phyloP scores from a whole-genome alignment of 2,113 vertebrate genomes.

The Amazona vittata region DNA sequence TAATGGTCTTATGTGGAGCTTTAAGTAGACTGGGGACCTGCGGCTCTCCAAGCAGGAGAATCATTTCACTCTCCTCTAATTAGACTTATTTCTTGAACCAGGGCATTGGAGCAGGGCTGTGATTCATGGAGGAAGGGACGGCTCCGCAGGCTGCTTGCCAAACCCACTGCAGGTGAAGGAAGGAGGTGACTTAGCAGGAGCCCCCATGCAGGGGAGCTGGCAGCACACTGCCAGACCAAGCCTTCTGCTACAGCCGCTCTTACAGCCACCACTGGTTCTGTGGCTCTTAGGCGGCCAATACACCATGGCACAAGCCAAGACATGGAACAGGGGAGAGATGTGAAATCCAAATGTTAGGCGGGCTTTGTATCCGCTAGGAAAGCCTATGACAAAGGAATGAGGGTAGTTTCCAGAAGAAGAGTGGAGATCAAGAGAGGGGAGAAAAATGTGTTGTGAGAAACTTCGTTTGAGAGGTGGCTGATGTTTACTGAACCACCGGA shows the following conservation, averaged over 20 bases:
- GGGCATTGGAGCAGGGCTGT: not conserved
- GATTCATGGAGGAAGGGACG: not conserved
- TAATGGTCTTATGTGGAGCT: not conserved
- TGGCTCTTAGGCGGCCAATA: not conserved
- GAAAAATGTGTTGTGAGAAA: not conserved
- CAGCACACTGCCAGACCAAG: accelerated
- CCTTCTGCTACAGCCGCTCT: not conserved
- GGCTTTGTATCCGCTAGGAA: not conserved
- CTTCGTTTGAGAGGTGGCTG: not conserved
- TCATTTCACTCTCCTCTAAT: not conserved
- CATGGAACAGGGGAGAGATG: not conserved
- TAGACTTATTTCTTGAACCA: not conserved
- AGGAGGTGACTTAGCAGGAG: not conserved
- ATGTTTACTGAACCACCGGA: not conserved
- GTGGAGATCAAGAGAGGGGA: not conserved
- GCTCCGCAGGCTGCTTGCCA: not conserved
- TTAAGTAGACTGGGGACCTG: slow-evolving; percentile 15
- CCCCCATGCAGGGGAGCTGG: not conserved
- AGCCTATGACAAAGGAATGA: not conserved
- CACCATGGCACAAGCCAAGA: not conserved
- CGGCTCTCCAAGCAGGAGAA: not conserved
- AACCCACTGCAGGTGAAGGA: accelerated
- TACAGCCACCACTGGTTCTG: not conserved
- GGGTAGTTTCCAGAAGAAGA: not conserved
- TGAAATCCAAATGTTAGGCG: not conserved